These are phyloP conservation scores for Drosophila buzzatii DNA, from an alignment of 2,888 invertebrate species.

Conservation along the genomic window DNA sequence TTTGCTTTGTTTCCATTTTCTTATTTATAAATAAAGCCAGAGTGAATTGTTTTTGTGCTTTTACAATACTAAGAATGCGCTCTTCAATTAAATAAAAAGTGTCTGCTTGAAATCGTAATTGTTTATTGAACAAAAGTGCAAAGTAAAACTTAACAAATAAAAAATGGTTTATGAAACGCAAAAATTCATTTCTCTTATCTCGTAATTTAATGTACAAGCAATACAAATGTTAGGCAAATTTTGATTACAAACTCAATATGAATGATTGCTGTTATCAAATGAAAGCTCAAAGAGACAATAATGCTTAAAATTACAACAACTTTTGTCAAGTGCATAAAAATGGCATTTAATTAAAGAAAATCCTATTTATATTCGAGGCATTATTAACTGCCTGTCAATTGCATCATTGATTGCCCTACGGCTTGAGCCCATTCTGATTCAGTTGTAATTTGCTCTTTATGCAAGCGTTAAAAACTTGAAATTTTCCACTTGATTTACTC, in stretches of 20 bases:
- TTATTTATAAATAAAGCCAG: background rate
- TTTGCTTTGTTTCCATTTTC: slow-evolving; percentile 12
- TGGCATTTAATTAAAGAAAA: background rate
- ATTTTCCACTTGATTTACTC: slow-evolving; percentile 69
- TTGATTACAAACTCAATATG: slow-evolving; percentile 1
- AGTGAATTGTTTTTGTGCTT: slow-evolving; percentile 16
- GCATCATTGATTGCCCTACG: background rate
- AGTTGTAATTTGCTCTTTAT: slow-evolving; percentile 9
- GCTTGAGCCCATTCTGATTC: slow-evolving; percentile 7
- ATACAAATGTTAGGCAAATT: background rate
- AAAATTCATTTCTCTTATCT: background rate
- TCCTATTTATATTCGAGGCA: background rate
- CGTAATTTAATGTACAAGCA: background rate
- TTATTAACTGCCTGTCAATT: slow-evolving; percentile 30
- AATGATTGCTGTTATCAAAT: background rate
- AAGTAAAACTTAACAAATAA: background rate
- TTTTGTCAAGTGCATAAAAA: background rate
- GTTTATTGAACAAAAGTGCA: slow-evolving; percentile 15
- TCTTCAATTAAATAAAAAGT: slow-evolving; percentile 29
- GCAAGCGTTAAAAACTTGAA: slow-evolving; percentile 44
- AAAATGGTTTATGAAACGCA: background rate
- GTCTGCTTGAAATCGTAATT: slow-evolving; percentile 18
- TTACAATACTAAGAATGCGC: slow-evolving; percentile 35
- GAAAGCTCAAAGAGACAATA: background rate
- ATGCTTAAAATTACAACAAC: background rate